phyloP scores from a whole-genome alignment of 92 coral and sea anemone genomes.

The Porites evermanni region DNA sequence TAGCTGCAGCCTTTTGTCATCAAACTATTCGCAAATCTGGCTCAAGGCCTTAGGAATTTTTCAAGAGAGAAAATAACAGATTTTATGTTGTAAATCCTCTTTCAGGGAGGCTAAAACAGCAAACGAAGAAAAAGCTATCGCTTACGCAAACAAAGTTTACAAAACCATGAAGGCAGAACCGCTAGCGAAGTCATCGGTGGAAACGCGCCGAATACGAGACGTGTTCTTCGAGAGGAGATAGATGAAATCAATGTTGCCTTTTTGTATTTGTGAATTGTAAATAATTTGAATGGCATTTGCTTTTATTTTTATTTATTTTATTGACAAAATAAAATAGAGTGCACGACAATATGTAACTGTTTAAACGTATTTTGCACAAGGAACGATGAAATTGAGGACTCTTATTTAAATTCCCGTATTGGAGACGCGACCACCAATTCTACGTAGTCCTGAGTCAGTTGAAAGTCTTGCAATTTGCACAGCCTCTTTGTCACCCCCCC shows the following conservation, averaged over 20 bases:
- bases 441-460: too few species aligned
- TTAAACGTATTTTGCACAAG: too few species aligned
- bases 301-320: slow-evolving; percentile 23
- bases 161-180: slow-evolving; percentile 68
- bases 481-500: too few species aligned
- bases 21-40: not conserved
- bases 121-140: slow-evolving; percentile 75
- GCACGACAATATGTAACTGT: too few species aligned
- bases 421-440: too few species aligned
- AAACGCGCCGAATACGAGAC: slow-evolving; percentile 78
- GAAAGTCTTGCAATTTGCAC: too few species aligned
- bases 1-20: too few species aligned
- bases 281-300: slow-evolving; percentile 4
- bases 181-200: slow-evolving; percentile 74
- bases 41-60: not conserved
- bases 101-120: slow-evolving; percentile 60
- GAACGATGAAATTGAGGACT: too few species aligned
- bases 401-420: too few species aligned
- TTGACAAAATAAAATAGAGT: not conserved
- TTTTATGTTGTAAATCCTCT: not conserved
- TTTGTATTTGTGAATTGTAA: slow-evolving; percentile 2
- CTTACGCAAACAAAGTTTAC: slow-evolving; percentile 77
- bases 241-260: not conserved
- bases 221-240: slow-evolving; percentile 90
- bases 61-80: not conserved